Evolutionary conservation across 1,140 invertebrate genomes (phyloP).

Genomic region (Tetramorium parvispinum): DNA sequence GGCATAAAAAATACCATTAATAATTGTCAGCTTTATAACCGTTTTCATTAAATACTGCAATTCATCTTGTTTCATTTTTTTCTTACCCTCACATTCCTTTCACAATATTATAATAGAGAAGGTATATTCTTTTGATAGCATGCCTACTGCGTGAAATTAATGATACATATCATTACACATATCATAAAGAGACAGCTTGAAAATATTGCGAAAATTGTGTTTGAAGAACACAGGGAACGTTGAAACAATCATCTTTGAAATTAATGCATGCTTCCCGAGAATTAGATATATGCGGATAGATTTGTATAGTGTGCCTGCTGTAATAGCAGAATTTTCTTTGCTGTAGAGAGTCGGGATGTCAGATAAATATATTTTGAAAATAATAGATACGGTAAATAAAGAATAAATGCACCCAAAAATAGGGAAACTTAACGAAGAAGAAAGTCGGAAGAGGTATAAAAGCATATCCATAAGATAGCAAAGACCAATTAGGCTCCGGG

Average conservation of each 20-base stretch:
- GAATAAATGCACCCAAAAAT: conserved; percentile 65
- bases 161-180: neutral
- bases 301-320: conserved; percentile 14
- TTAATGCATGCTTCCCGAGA: conserved; percentile 37
- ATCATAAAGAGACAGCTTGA: conserved; percentile 38
- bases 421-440: conserved; percentile 62
- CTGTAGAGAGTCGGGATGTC: conserved; percentile 71
- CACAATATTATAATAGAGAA: conserved; percentile 1
- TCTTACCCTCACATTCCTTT: conserved; percentile 10
- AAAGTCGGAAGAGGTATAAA: conserved; percentile 64
- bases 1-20: conserved; percentile 12
- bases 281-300: conserved; percentile 29
- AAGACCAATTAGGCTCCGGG: conserved; percentile 72
- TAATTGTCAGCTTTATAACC: conserved; percentile 1
- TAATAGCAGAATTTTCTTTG: conserved; percentile 53
- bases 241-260: conserved; percentile 10
- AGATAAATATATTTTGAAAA: conserved; percentile 72
- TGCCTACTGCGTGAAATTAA: neutral
- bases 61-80: neutral
- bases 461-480: conserved; percentile 66
- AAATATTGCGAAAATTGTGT: conserved; percentile 26
- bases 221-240: neutral
- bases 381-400: conserved; percentile 67
- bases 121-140: neutral
- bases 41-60: neutral